A percentile compares a stretch with the other conserved stretches of the same genome.
Evolutionary conservation across 92 coral and sea anemone species (phyloP).

Genomic region (Epizoanthus illoricatus): DNA sequence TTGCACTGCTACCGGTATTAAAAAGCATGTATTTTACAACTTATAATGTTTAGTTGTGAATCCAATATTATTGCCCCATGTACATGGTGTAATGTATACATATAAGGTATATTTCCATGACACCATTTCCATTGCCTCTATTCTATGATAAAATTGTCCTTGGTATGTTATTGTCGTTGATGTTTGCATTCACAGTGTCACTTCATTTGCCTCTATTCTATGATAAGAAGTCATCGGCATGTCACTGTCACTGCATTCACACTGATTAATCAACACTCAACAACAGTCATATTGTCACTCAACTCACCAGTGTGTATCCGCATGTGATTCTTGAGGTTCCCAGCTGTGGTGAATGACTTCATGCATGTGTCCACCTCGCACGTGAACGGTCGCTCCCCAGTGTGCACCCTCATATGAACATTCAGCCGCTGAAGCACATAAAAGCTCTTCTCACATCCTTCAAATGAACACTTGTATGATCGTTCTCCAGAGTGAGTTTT

Average conservation of each 20-base stretch:
- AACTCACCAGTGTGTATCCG: slow-evolving; percentile 83
- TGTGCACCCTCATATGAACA: slow-evolving; percentile 81
- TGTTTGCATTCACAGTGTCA: background rate
- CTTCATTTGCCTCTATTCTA: background rate
- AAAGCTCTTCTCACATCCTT: slow-evolving; percentile 84
- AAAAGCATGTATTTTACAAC: too few relatives aligned
- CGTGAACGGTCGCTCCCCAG: slow-evolving; percentile 82
- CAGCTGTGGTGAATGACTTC: slow-evolving; percentile 87
- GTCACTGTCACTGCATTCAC: too few relatives aligned
- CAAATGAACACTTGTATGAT: slow-evolving; percentile 73
- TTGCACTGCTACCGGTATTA: too few relatives aligned
- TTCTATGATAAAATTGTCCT: too few relatives aligned
- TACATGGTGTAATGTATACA: too few relatives aligned
- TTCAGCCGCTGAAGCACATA: slow-evolving; percentile 86
- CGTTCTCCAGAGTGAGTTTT: slow-evolving; percentile 89
- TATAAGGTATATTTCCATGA: too few relatives aligned
- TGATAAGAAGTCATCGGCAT: too few relatives aligned
- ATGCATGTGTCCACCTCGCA: slow-evolving; percentile 69
- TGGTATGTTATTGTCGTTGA: background rate
- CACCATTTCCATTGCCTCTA: too few relatives aligned
- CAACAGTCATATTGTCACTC: too few relatives aligned
- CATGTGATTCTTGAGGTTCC: slow-evolving; percentile 88
- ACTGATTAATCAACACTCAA: too few relatives aligned
- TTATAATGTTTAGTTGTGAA: too few relatives aligned
- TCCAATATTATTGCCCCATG: too few relatives aligned